Evolutionary conservation across 2,888 invertebrate species (phyloP).

Genomic region (Rhaphigaster nebulosa): DNA sequence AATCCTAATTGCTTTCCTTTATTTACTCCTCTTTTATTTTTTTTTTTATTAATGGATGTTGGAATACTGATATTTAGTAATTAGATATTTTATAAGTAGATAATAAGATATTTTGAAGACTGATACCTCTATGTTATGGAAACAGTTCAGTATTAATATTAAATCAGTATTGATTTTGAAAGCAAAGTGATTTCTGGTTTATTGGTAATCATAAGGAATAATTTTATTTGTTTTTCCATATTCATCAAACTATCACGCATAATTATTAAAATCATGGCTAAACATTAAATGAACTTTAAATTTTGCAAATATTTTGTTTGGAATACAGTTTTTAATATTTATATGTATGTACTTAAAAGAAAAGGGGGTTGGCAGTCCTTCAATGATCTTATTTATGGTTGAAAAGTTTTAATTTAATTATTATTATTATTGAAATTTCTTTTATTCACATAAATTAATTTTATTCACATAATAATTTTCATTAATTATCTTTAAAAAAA

Average conservation of each 20-base stretch:
- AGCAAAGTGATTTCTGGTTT: neutral
- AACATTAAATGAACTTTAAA: neutral
- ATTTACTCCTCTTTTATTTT: neutral
- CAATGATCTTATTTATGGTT: neutral
- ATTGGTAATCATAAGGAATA: neutral
- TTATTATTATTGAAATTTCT: no score
- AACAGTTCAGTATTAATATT: constrained; percentile 26
- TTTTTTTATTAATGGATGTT: neutral
- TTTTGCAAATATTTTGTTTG: neutral
- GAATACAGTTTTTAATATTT: neutral
- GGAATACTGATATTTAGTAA: neutral
- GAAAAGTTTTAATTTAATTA: neutral
- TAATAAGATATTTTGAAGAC: neutral
- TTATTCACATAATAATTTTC: neutral
- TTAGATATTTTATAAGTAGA: neutral
- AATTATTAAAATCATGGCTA: neutral
- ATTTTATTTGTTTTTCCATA: neutral
- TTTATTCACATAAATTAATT: neutral
- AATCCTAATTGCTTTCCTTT: neutral
- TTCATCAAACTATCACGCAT: neutral
- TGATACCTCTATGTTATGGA: neutral
- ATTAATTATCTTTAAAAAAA: no score
- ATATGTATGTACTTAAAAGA: neutral
- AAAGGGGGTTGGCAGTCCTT: constrained; percentile 5
- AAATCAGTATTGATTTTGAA: constrained; percentile 27